These are phyloP conservation scores for Ylistrum balloti DNA, from an alignment of 1,140 invertebrate species.

Conservation along the genomic window DNA sequence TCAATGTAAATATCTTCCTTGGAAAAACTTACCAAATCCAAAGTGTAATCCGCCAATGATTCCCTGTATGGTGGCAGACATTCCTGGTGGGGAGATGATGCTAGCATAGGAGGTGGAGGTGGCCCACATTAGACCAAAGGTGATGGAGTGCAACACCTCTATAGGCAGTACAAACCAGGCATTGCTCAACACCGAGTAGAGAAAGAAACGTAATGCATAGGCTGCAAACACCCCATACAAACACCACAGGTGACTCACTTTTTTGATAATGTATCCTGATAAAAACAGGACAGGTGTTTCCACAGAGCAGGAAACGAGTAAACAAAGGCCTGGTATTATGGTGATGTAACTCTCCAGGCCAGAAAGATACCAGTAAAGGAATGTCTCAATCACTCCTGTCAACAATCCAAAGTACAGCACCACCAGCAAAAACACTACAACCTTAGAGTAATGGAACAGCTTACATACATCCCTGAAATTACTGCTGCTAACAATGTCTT, in stretches of 20 bases:
- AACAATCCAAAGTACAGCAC: slow-evolving; percentile 92
- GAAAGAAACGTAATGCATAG: slow-evolving; percentile 89
- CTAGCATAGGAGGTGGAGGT: slow-evolving; percentile 95
- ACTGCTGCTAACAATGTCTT: slow-evolving; percentile 65
- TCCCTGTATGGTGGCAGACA: slow-evolving; percentile 92
- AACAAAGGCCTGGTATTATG: slow-evolving; percentile 91
- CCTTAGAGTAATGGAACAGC: slow-evolving; percentile 60
- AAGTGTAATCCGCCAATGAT: slow-evolving; percentile 89
- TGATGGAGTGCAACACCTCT: slow-evolving; percentile 93
- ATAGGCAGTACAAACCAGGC: slow-evolving; percentile 89
- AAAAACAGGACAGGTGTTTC: slow-evolving; percentile 92
- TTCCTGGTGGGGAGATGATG: slow-evolving; percentile 91
- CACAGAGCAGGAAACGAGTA: slow-evolving; percentile 90
- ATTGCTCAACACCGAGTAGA: slow-evolving; percentile 91
- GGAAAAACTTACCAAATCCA: slow-evolving; percentile 72
- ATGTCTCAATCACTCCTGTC: slow-evolving; percentile 94
- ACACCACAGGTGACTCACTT: slow-evolving; percentile 91
- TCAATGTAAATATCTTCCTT: not conserved
- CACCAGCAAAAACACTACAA: slow-evolving; percentile 86
- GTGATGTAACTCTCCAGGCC: slow-evolving; percentile 87
- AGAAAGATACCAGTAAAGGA: slow-evolving; percentile 93
- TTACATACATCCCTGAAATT: slow-evolving; percentile 67
- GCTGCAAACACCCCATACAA: slow-evolving; percentile 92
- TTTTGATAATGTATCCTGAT: slow-evolving; percentile 90
- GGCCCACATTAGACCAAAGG: slow-evolving; percentile 94